Conservation (phyloP, 2,113 vertebrate species). For the Pedionomus torquatus region DNA sequence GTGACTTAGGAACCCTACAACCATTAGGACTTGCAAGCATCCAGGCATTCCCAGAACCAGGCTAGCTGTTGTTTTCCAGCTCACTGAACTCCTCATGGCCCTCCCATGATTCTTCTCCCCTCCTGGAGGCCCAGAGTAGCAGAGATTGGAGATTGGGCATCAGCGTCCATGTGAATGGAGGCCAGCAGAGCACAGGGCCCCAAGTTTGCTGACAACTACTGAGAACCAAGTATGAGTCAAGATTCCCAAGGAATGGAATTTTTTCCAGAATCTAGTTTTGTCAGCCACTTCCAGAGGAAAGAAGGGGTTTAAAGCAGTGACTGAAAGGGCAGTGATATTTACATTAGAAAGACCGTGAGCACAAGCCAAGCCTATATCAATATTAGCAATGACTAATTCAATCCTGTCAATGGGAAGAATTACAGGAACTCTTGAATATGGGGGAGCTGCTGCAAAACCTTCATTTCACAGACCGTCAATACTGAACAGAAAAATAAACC, state of each 20-base stretch:
- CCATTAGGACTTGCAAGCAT: not conserved
- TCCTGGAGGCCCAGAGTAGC: not conserved
- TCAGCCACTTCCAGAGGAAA: not conserved
- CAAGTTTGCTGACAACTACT: too few species aligned
- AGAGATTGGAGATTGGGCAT: not conserved
- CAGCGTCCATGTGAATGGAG: not conserved
- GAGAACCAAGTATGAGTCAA: fast-evolving
- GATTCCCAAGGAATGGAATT: not conserved
- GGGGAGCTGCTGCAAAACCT: constrained; percentile 43
- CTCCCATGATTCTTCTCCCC: not conserved
- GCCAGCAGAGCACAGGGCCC: not conserved
- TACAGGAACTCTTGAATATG: not conserved
- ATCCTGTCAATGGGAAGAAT: constrained; percentile 42
- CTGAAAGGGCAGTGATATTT: constrained; percentile 43
- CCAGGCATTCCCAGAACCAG: not conserved
- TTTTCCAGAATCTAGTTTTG: not conserved
- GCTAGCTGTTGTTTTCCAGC: not conserved
- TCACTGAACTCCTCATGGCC: not conserved
- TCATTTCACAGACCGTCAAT: not conserved
- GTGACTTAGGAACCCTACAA: not conserved
- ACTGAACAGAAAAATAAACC: not conserved
- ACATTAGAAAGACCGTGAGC: not conserved
- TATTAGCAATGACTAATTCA: constrained; percentile 51
- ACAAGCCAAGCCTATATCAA: constrained; percentile 14
- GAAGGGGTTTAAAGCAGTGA: not conserved